Evolutionary conservation across 1,140 invertebrate genomes (phyloP).

Genomic region (Drosophila bocqueti): DNA sequence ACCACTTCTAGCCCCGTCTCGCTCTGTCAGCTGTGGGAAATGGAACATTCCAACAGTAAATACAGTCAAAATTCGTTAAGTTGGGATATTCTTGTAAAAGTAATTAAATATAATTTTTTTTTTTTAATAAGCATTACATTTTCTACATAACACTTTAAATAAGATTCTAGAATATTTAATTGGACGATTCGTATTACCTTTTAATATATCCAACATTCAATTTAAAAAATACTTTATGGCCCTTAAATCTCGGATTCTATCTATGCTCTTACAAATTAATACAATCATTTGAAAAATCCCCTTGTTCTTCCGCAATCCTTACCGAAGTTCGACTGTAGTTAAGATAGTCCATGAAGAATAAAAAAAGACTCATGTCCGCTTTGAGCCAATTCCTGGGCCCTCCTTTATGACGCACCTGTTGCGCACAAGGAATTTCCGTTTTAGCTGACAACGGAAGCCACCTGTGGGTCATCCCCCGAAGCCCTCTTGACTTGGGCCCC

Average conservation of each 20-base stretch:
- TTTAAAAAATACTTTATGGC: too few species aligned
- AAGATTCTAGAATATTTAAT: too few species aligned
- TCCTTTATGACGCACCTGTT: constrained; percentile 35
- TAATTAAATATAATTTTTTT: neutral
- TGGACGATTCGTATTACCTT: too few species aligned
- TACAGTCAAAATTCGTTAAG: neutral
- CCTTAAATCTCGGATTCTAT: too few species aligned
- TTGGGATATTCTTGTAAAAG: neutral
- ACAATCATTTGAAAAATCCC: too few species aligned
- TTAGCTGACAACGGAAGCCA: constrained; percentile 39
- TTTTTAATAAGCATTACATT: too few species aligned
- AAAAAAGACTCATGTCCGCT: constrained; percentile 4
- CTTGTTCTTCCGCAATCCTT: neutral
- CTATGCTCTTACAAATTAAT: too few species aligned
- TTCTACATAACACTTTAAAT: too few species aligned
- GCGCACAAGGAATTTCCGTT: constrained; percentile 23
- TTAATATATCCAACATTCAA: too few species aligned
- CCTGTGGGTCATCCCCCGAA: constrained; percentile 39
- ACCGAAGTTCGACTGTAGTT: neutral
- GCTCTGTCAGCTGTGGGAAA: constrained; percentile 7
- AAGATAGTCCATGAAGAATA: neutral
- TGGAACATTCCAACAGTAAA: constrained; percentile 26
- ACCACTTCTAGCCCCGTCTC: neutral
- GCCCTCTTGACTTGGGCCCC: constrained; percentile 1
- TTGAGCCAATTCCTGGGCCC: constrained; percentile 7